These are phyloP conservation scores for Alcis repandata DNA, from an alignment of 2,888 invertebrate species.

Conservation along the genomic window DNA sequence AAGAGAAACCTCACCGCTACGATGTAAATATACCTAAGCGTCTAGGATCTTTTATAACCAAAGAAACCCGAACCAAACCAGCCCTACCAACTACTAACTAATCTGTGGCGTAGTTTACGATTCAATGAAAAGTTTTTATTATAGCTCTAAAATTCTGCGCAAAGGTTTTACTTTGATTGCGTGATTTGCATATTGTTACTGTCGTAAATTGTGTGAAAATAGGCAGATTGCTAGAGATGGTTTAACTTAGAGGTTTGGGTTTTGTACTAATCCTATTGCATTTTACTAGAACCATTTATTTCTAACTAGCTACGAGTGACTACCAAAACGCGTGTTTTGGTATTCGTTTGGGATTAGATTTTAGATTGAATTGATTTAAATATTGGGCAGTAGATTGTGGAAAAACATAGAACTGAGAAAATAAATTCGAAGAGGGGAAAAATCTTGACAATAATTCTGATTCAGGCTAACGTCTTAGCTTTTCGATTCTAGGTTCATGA, in stretches of 20 bases:
- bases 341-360: too few relatives aligned
- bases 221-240: background rate
- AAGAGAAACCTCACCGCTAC: background rate
- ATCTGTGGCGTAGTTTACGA: constrained; percentile 23
- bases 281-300: background rate
- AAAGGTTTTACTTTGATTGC: constrained; percentile 34
- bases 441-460: too few relatives aligned
- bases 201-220: constrained; percentile 19
- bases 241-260: background rate
- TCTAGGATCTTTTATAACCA: constrained; percentile 1
- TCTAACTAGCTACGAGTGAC: too few relatives aligned
- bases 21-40: background rate
- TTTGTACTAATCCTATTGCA: background rate
- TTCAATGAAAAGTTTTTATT: constrained; percentile 36
- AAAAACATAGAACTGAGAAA: too few relatives aligned
- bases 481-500: too few relatives aligned
- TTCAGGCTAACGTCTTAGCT: too few relatives aligned
- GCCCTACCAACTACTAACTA: background rate
- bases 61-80: constrained; percentile 9
- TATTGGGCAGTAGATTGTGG: too few relatives aligned
- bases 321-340: too few relatives aligned
- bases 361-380: too few relatives aligned
- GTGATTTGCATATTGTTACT: constrained; percentile 32
- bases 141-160: constrained; percentile 26
- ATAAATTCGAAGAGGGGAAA: too few relatives aligned